phyloP scores from a whole-genome alignment of 2,888 invertebrate species.

The Encarsia formosa region DNA sequence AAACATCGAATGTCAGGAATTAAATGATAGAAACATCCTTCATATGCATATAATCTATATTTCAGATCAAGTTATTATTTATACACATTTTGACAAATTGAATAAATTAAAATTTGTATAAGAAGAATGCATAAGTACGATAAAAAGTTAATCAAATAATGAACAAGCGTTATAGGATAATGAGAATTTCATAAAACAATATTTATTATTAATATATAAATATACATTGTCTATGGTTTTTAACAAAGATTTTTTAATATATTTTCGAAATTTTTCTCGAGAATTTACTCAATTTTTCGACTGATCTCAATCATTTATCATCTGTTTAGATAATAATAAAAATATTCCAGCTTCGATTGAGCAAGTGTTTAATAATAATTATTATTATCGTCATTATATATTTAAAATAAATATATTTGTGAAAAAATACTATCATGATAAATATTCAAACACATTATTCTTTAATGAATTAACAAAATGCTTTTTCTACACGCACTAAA shows the following conservation, averaged over 20 bases:
- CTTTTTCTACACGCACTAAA: slow-evolving; percentile 15
- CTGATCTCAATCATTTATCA: slow-evolving; percentile 9
- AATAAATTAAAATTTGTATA: slow-evolving; percentile 11
- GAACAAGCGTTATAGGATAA: background rate
- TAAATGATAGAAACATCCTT: background rate
- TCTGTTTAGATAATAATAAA: slow-evolving; percentile 7
- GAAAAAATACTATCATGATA: too few species aligned
- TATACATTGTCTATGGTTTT: slow-evolving; percentile 13
- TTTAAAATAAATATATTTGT: too few species aligned
- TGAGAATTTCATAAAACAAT: background rate
- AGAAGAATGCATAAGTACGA: slow-evolving; percentile 10
- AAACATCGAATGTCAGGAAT: slow-evolving; percentile 14
- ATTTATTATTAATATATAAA: background rate
- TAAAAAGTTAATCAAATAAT: slow-evolving; percentile 11
- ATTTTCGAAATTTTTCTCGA: slow-evolving; percentile 5
- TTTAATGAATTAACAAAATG: slow-evolving; percentile 2
- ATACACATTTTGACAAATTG: slow-evolving; percentile 17
- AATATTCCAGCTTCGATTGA: background rate
- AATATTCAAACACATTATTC: slow-evolving; percentile 4
- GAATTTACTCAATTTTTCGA: slow-evolving; percentile 8
- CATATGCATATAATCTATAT: slow-evolving; percentile 7
- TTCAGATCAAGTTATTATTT: slow-evolving; percentile 19
- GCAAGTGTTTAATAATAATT: too few species aligned
- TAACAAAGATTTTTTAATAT: slow-evolving; percentile 4
- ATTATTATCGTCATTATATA: too few species aligned